These are phyloP conservation scores for Lochmaea crataegi DNA, from an alignment of 2,888 invertebrate genomes.

Conservation along the genomic window DNA sequence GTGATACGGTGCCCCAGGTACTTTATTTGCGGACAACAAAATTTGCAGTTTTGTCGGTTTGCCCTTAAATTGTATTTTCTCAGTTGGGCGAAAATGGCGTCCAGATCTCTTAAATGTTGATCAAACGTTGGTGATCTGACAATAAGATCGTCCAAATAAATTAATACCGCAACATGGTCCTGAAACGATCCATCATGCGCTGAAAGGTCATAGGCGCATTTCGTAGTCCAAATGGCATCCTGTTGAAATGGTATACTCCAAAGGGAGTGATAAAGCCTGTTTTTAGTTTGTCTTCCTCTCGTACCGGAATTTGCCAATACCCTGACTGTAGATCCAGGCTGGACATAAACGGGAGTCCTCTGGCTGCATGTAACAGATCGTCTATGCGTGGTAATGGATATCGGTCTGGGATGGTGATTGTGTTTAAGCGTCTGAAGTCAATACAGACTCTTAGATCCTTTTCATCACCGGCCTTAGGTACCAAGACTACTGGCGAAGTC, in stretches of 20 bases:
- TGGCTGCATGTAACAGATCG: constrained; percentile 35
- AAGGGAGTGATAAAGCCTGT: constrained; percentile 19
- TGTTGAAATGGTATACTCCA: too few species aligned
- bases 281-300: constrained; percentile 33
- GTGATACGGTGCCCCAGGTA: constrained; percentile 43
- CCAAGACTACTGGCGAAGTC: constrained; percentile 30
- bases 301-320: constrained; percentile 39
- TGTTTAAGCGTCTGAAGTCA: constrained; percentile 33
- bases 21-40: constrained; percentile 35
- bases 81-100: constrained; percentile 35
- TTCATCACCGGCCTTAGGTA: constrained; percentile 28
- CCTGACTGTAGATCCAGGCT: constrained; percentile 44
- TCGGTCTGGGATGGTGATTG: constrained; percentile 21
- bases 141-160: constrained; percentile 44
- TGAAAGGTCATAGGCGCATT: constrained; percentile 48
- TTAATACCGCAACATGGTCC: constrained; percentile 37
- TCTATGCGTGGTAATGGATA: constrained; percentile 39
- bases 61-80: constrained; percentile 34
- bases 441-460: constrained; percentile 27
- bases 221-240: constrained; percentile 45
- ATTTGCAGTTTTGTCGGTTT: constrained; percentile 43
- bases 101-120: constrained; percentile 47
- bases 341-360: constrained; percentile 28
- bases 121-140: constrained; percentile 40
- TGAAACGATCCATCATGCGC: constrained; percentile 44